These are phyloP conservation scores for Drosophila saltans DNA, from an alignment of 1,140 invertebrate genomes.

Conservation along the genomic window DNA sequence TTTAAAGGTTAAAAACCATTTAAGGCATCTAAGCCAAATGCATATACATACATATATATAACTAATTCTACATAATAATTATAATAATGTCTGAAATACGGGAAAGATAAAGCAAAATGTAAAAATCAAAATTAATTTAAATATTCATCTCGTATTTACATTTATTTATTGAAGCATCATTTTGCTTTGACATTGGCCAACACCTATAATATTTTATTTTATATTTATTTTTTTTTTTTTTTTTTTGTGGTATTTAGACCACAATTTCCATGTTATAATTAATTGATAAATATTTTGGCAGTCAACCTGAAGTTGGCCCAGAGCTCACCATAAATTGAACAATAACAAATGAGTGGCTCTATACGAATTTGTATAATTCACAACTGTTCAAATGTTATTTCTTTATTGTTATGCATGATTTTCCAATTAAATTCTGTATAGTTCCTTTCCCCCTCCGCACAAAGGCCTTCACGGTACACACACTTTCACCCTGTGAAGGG, in stretches of 20 bases:
- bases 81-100: background rate
- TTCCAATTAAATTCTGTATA: conserved; percentile 50
- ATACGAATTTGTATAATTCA: conserved; percentile 43
- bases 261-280: conserved; percentile 40
- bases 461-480: conserved; percentile 29
- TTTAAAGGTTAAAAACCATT: background rate
- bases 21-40: background rate
- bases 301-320: conserved; percentile 5
- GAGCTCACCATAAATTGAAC: conserved; percentile 50
- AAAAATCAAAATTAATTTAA: conserved; percentile 4
- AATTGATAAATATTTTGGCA: conserved; percentile 70
- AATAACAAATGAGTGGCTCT: conserved; percentile 46
- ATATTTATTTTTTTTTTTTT: background rate
- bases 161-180: conserved; percentile 22
- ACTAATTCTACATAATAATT: conserved; percentile 2
- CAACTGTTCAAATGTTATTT: conserved; percentile 53
- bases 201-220: background rate
- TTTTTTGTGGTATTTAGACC: background rate
- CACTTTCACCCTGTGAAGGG: conserved; percentile 33
- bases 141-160: background rate
- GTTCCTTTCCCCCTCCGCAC: conserved; percentile 11
- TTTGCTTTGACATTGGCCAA: conserved; percentile 27
- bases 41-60: background rate
- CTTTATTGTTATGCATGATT: conserved; percentile 30
- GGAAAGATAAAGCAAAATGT: background rate